Evolutionary conservation across 1,140 invertebrate genomes (phyloP), one percentile per base, ranked within the genome.

Genomic region (Brachionus rotundiformis): DNA sequence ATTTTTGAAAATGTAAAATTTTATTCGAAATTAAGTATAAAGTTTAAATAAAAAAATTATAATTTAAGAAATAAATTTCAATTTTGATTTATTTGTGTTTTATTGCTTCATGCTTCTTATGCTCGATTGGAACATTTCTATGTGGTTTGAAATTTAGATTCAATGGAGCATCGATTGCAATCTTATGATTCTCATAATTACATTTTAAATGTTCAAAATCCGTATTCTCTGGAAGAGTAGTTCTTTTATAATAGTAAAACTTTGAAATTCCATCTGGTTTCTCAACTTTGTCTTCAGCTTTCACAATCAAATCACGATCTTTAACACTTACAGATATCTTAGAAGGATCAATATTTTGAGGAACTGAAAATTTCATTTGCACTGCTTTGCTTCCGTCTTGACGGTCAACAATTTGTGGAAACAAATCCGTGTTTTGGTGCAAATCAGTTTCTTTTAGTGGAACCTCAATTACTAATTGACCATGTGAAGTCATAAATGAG

Each of bases 181-280:
- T 59, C 29, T 63, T 79, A 16, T 79, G 76, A 11, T 79, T 59
- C 1, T 79, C 76, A 63, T 79, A 79, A 41, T 79, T 79, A 25
- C 76, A 81, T 29, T 81, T 81, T 10, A 81, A 49, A n/a, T 65
- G 36, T 8, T 65, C 59, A 44, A 81, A 63, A 71, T 81, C 79
- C 7, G 79, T 81, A 33, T 68, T 68, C 31, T 63, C 54, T 65
- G 79, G 79, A 3, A 81, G 23, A 44, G 79, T 81, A 1, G 61
- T 68, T n/a, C 61, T 29, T 5, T 81, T 81, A 33, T 81, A 81
- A 47, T 81, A 81, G 31, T 65, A 71, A 36, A 63, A 65, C 27
- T 71, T 65, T 10, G 31, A 41, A 47, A 81, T 44, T 0, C 79
- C 79, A 71, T 68, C 61, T 13, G 79, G 61, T 29, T 81, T 68